Evolutionary conservation across 2,797 vertebrate genomes (phyloP), one percentile per base, ranked within the genome.

Genomic region (Chaetophractus vellerosus): DNA sequence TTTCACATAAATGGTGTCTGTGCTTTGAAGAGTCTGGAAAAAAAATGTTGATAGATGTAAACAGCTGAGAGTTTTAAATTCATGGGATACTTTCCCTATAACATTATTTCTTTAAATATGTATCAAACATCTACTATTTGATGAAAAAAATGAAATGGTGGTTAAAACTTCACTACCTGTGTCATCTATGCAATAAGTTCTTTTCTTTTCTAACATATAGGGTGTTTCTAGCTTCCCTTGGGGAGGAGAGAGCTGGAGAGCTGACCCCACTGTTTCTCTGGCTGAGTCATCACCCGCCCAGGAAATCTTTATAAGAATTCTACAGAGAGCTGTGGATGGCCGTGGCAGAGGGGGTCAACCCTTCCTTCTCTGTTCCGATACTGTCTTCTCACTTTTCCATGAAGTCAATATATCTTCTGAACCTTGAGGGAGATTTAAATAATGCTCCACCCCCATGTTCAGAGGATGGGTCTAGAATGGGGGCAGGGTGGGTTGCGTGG

Each of bases 61-160:
- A 84, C 48, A 87, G 15, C 41, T 89, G 26, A 9, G 75, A 52
- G 26, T 91, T 94, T 96, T 86, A 89, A 95, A 95, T 86, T 94
- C 64, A 59, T 81, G 59, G 31, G 41, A 2, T 93, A 63, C 36
- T 48, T 79, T 81, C 52, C 23, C 50, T 91, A 55, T 57, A 86
- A 36, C 83, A 86, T 31, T 79, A 90, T 86, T 90, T 93, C 63
- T 92, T 89, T 86, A 91, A 88, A 72, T 50, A 89, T 83, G 82
- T 80, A 52, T 88, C 23, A 72, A 64, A 50, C 1, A 71, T 52
- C 26, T 79, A 52, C 75, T 64, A 5, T 75, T 92, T 78, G 88
- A 74, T 75, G 72, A 45, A 85, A 83, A 88, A 28, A 59, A 85
- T 59, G 38, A 90, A 92, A 63, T 33, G 2, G 55, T 89, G 61